phyloP scores from a whole-genome alignment of 2,888 invertebrate species.

The Cartodere bifasciata region DNA sequence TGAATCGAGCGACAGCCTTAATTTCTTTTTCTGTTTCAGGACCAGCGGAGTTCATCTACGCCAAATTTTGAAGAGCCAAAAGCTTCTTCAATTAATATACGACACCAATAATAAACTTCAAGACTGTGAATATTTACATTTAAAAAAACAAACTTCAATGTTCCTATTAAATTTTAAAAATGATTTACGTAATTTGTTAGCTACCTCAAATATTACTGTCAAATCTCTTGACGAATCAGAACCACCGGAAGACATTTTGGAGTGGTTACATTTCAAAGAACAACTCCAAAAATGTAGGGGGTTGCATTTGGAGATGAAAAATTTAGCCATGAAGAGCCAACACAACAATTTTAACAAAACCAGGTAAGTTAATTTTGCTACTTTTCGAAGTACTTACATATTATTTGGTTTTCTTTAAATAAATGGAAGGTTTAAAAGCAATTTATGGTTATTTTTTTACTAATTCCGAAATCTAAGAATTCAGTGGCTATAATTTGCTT shows the following conservation, averaged over 20 bases:
- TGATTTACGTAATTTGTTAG: conserved; percentile 36
- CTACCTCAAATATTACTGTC: conserved; percentile 41
- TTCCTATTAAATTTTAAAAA: conserved; percentile 46
- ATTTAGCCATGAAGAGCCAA: conserved; percentile 8
- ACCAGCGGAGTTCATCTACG: conserved; percentile 46
- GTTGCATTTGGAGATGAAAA: conserved; percentile 30
- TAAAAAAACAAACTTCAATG: conserved; percentile 40
- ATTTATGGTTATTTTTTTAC: too few species aligned
- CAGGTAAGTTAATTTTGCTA: too few species aligned
- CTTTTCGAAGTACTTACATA: too few species aligned
- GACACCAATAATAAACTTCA: conserved; percentile 43
- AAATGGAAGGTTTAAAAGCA: too few species aligned
- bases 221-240: conserved; percentile 39
- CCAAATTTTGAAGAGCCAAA: conserved; percentile 54
- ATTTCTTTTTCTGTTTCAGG: conserved; percentile 17
- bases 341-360: too few species aligned
- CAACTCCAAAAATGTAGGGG: conserved; percentile 43
- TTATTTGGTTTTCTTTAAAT: too few species aligned
- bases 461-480: too few species aligned
- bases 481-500: too few species aligned
- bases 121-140: conserved; percentile 55
- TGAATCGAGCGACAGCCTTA: too few species aligned
- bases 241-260: conserved; percentile 38
- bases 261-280: conserved; percentile 46
- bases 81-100: conserved; percentile 58